Conservation (phyloP, 2,888 invertebrate species). For the Epinotia nisella region DNA sequence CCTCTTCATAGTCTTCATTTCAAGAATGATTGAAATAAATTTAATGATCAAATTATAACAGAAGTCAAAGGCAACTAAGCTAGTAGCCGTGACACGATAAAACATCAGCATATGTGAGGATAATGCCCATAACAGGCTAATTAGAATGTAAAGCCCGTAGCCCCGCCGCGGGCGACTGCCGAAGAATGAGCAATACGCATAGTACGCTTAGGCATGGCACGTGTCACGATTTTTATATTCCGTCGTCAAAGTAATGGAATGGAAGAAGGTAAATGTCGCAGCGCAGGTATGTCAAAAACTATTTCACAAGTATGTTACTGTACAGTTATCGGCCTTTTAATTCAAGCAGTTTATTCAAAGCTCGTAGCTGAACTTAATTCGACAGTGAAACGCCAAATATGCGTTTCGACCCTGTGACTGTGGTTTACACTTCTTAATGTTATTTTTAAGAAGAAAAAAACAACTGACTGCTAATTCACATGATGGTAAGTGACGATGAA, state of each 20-base stretch:
- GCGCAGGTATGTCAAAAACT: not conserved
- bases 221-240: slow-evolving; percentile 60
- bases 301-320: not conserved
- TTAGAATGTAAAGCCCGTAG: slow-evolving; percentile 71
- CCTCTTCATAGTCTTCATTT: not conserved
- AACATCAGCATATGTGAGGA: slow-evolving; percentile 53
- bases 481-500: not conserved
- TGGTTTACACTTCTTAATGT: not conserved
- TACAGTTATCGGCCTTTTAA: not conserved
- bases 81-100: slow-evolving; percentile 44
- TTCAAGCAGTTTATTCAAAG: slow-evolving; percentile 2
- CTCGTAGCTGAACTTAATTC: not conserved
- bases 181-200: slow-evolving; percentile 34
- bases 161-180: slow-evolving; percentile 22
- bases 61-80: not conserved
- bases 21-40: not conserved
- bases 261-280: not conserved
- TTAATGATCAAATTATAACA: not conserved
- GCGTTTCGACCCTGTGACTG: not conserved
- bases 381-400: not conserved
- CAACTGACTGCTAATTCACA: not conserved
- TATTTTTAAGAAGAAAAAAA: not conserved
- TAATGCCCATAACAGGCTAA: slow-evolving; percentile 63
- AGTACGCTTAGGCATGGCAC: slow-evolving; percentile 58
- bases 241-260: slow-evolving; percentile 7